A percentile compares a stretch with the other conserved stretches of the same genome.
Conservation (phyloP, 2,797 vertebrate species). For the Liparis tanakae region DNA sequence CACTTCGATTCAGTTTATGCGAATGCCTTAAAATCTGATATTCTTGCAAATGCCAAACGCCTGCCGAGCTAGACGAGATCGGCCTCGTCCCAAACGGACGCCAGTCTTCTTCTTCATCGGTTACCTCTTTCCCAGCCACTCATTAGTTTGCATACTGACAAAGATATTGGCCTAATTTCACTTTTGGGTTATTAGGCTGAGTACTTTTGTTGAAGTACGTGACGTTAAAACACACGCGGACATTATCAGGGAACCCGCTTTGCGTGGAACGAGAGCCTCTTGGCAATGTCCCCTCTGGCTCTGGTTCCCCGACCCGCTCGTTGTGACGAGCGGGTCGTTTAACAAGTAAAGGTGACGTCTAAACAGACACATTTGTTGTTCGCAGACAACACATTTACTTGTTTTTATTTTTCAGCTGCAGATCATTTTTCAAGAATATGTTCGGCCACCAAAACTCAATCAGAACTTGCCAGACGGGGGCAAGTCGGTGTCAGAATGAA, state of each 20-base stretch:
- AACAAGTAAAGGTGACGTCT: neutral
- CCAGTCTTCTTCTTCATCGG: slow-evolving; percentile 44
- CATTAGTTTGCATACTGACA: slow-evolving; percentile 5
- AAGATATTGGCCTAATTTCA: neutral
- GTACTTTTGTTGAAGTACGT: neutral
- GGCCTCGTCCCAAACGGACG: slow-evolving; percentile 26
- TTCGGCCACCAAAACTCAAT: neutral
- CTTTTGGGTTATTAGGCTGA: neutral
- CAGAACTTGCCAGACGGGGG: neutral
- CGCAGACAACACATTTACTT: neutral
- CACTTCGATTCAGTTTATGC: slow-evolving; percentile 51
- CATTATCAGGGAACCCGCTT: slow-evolving; percentile 1
- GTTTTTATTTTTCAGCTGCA: neutral
- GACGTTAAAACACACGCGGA: neutral
- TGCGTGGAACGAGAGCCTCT: neutral
- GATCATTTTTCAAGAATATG: neutral
- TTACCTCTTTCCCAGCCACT: slow-evolving; percentile 1
- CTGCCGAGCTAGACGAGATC: slow-evolving; percentile 47
- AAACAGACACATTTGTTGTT: neutral
- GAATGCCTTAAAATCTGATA: slow-evolving; percentile 50
- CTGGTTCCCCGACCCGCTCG: neutral
- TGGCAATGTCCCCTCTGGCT: slow-evolving; percentile 25
- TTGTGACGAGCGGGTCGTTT: neutral
- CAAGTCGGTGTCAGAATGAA: slow-evolving; percentile 9
- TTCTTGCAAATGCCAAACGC: slow-evolving; percentile 56